Evolutionary conservation across 2,113 vertebrate species (phyloP), one percentile per base, ranked within the genome.

Genomic region (Tenrec ecaudatus): DNA sequence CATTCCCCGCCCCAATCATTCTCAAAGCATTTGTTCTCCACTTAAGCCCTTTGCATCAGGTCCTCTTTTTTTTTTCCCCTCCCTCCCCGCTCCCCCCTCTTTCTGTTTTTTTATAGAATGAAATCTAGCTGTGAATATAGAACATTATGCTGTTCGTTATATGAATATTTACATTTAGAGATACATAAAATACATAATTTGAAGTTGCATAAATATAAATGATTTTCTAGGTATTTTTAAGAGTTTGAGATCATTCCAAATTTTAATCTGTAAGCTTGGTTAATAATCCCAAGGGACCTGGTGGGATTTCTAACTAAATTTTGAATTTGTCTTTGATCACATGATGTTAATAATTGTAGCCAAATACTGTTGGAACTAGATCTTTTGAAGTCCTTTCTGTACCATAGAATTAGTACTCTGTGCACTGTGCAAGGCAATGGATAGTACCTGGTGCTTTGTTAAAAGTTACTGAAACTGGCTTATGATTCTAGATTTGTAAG

Each of bases 401-500:
- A 78, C 14, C 12, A 71, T 89, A 76, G 76, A 31, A 14, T 82
- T 94, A 78, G 47, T 89, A 93, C 47, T 91, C 12, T 80, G 1
- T 92, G 20, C 92, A 66, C 40, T 91, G 38, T 88, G 10, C 2
- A 62, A 91, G 31, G 11, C 69, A 3, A 57, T 91, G 6, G 20
- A 81, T 93, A 57, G 83, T 53, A 53, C 47, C 47, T 89, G 60
- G 20, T 93, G n/a, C 16, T 86, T 0, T 85, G 8, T 93, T 89
- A 79, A 92, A 92, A 91, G 75, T 62, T 43, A 5, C 40, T 93
- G 64, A 86, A 82, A 95, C 43, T 85, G 53, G 38, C 36, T 87
- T 96, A 53, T 31, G 7, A 96, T 97, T 89, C 47, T 91, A 66
- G 22, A 75, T 92, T 75, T 86, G 10, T 36, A 89, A 81, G 71